These are phyloP conservation scores for Cichladusa arquata DNA, from an alignment of 2,113 vertebrate species.

Conservation along the genomic window DNA sequence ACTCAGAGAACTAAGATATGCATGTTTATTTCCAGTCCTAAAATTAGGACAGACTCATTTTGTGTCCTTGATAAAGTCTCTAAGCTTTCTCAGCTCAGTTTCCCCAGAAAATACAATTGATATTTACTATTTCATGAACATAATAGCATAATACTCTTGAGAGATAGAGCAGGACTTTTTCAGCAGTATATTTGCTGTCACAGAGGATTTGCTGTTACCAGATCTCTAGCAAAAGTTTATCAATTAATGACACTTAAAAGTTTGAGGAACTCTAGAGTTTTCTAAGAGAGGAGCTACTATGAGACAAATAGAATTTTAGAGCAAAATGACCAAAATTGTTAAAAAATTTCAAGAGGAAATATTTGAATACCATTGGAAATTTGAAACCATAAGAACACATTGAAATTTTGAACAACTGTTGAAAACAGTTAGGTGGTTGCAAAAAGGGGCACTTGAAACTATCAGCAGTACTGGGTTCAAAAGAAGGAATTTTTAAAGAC, in stretches of 20 bases:
- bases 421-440: not conserved
- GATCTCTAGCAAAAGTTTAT: not conserved
- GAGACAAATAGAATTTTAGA: not conserved
- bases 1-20: not conserved
- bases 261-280: not conserved
- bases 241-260: not conserved
- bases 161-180: not conserved
- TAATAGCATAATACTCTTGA: not conserved
- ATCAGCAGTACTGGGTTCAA: not conserved
- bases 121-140: not conserved
- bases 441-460: not conserved
- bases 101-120: not conserved
- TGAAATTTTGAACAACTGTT: not conserved
- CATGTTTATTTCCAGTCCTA: not conserved
- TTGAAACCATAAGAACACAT: not conserved
- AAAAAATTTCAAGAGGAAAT: not conserved
- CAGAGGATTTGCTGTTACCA: not conserved
- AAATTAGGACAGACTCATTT: not conserved
- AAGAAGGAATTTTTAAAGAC: not conserved
- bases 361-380: not conserved
- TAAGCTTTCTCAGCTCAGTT: not conserved
- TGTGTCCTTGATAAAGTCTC: not conserved
- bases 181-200: not conserved
- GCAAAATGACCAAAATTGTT: not conserved
- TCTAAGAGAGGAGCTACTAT: not conserved